Evolutionary conservation across 2,113 vertebrate species (phyloP).

Genomic region (Chelonoidis abingdonii): DNA sequence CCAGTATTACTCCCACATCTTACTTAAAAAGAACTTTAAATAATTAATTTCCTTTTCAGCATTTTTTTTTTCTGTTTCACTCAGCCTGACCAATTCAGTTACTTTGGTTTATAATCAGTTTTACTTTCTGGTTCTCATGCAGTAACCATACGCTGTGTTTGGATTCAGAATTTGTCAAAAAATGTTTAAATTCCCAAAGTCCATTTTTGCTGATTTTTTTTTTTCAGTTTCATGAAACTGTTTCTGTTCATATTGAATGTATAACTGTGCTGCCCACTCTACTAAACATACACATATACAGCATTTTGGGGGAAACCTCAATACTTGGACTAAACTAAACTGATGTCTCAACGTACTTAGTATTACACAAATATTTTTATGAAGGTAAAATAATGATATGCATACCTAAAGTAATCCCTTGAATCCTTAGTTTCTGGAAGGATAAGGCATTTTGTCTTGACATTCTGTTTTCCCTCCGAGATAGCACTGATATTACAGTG

Average conservation of each 20-base stretch:
- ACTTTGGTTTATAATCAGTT: not conserved
- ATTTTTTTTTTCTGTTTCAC: not conserved
- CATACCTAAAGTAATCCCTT: slow-evolving; percentile 75
- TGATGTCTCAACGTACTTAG: not conserved
- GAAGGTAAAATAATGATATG: not conserved
- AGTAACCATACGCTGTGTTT: not conserved
- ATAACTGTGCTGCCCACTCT: not conserved
- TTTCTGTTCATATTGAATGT: not conserved
- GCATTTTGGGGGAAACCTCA: not conserved
- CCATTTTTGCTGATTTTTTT: not conserved
- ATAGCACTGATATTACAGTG: not conserved
- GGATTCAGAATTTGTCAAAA: not conserved
- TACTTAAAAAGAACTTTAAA: not conserved
- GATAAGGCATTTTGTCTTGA: slow-evolving; percentile 1
- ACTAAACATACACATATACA: not conserved
- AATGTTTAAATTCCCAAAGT: not conserved
- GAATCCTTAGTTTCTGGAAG: slow-evolving; percentile 32
- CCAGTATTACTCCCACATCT: not conserved
- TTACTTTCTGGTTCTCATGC: not conserved
- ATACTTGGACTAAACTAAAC: not conserved
- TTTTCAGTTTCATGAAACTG: not conserved
- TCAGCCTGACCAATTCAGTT: not conserved
- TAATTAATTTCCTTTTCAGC: not conserved
- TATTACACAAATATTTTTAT: not conserved
- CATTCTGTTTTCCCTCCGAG: slow-evolving; percentile 8